A percentile compares a stretch with the other conserved stretches of the same genome.
Conservation (phyloP, 2,113 vertebrate genomes). For the Gasterosteus nipponicus region DNA sequence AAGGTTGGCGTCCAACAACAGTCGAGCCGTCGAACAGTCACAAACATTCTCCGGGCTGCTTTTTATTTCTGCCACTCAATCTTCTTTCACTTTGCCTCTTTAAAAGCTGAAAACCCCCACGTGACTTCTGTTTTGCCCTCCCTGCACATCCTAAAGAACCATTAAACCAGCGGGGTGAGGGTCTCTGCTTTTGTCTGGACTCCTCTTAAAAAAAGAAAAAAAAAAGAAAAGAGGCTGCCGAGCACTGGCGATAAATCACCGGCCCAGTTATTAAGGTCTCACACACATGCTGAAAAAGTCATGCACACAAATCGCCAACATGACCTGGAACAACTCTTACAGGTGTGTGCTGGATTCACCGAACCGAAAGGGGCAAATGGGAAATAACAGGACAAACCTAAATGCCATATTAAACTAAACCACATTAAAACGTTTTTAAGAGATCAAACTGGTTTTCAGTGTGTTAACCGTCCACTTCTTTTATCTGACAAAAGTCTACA, state of each 20-base stretch:
- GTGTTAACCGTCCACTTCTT: conserved; percentile 14
- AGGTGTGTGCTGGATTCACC: background rate
- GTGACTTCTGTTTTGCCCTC: conserved; percentile 24
- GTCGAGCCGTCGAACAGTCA: background rate
- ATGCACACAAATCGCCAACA: background rate
- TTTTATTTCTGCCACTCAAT: conserved; percentile 41
- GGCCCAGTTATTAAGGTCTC: conserved; percentile 72
- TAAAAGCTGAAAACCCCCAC: conserved; percentile 41
- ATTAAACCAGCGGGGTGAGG: conserved; percentile 76
- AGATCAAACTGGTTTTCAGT: conserved; percentile 23
- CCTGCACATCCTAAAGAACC: conserved; percentile 69
- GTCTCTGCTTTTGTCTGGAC: conserved; percentile 66
- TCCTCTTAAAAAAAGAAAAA: conserved; percentile 45
- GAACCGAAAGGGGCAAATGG: background rate
- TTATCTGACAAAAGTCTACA: conserved; percentile 32
- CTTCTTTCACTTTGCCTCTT: conserved; percentile 39
- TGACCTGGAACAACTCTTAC: background rate
- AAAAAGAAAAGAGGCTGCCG: conserved; percentile 67
- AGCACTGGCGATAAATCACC: conserved; percentile 77
- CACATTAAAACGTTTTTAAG: conserved; percentile 28
- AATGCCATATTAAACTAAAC: background rate
- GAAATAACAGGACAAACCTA: background rate
- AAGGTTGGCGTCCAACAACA: background rate
- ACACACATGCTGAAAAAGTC: conserved; percentile 24
- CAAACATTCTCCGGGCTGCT: background rate